Evolutionary conservation across 2,797 vertebrate genomes (phyloP), one percentile per base, ranked within the genome.

Genomic region (Apodemus agrarius): DNA sequence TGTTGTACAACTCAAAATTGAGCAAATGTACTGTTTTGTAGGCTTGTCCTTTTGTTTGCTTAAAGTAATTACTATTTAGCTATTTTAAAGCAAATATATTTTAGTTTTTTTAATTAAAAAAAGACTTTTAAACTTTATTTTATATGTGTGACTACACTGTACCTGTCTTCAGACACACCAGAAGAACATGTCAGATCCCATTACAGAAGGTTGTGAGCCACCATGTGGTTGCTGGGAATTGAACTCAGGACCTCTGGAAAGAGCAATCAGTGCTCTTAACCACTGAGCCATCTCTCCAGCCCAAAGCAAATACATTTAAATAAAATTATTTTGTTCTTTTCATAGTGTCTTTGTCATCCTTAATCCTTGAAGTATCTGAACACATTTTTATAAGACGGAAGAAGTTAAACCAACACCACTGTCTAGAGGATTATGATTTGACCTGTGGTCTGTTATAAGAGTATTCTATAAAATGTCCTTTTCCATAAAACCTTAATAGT

Each of bases 41-140:
- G 65, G 24, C 67, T 80, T 40, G 13, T 34, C 79, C 84, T 93
- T 96, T 94, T 91, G 26, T 96, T 93, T 90, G 21, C 69, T 94
- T 87, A 75, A 95, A 96, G n/a, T 75, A 76, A 80, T 24, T 75
- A 43, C 8, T 10, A 59, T 81, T 46, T 80, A 91, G 59, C 83
- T 92, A 79, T 97, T 94, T 88, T 67, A 67, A 31, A 31, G 29
- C 29, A 67, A 67, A 34, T 67, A 67, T 4, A 34, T 65, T 65
- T 67, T 67, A 14, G 5, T 14, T 65, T 61, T 65, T 67, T 67
- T 34, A 67, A 65, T 65, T 31, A 14, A 14, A 65, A 65, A 63
- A 63, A 29, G 10, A 29, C 29, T 63, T 63, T 29, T 29, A 59
- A 63, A 63, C 29, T 63, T 26, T 29, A 65, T 65, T 61, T 24